Evolutionary conservation across 2,888 invertebrate genomes (phyloP).

Genomic region (Melanostoma scalare): DNA sequence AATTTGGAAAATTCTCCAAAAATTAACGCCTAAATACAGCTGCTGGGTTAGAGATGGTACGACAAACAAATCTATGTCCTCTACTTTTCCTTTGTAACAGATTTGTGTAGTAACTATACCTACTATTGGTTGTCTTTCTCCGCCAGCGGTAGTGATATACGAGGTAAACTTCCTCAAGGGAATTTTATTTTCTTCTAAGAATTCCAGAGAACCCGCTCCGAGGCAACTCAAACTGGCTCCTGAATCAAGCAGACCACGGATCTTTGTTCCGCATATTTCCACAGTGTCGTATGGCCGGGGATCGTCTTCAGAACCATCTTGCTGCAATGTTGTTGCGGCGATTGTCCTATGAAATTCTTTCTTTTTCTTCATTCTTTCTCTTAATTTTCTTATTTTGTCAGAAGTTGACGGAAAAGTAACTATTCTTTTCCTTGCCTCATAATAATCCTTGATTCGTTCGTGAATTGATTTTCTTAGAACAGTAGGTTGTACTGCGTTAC

Average conservation of each 20-base stretch:
- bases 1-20: constrained; percentile 1
- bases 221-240: constrained; percentile 6
- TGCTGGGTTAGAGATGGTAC: neutral
- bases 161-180: neutral
- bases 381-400: neutral
- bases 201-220: neutral
- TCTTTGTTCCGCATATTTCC: neutral
- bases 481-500: neutral
- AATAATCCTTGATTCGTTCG: neutral
- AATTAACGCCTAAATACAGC: neutral
- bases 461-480: neutral
- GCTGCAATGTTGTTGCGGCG: neutral
- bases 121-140: neutral
- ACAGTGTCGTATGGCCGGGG: neutral
- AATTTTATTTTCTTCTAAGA: neutral
- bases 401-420: constrained; percentile 1
- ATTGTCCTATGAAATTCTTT: neutral
- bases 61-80: neutral
- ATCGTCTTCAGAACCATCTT: neutral
- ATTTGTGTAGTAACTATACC: neutral
- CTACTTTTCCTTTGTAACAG: neutral
- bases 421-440: constrained; percentile 8
- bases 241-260: neutral
- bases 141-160: neutral
- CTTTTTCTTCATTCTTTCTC: constrained; percentile 6